A percentile compares a stretch with the other conserved stretches of the same genome.
phyloP scores from a whole-genome alignment of 2,888 invertebrate species.

The Mythimna pallens region DNA sequence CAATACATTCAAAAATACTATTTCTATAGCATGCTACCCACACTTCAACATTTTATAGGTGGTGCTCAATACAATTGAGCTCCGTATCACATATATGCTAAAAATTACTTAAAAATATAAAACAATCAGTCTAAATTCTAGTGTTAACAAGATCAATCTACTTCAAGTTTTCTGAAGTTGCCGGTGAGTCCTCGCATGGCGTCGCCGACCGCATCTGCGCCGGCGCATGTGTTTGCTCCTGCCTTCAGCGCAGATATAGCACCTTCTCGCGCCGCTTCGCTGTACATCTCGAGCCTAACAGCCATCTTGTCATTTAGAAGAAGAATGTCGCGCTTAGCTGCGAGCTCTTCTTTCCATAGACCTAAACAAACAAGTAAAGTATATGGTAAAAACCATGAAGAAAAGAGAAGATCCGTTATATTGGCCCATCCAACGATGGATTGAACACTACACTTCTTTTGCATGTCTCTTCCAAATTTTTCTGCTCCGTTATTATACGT shows the following conservation, averaged over 20 bases:
- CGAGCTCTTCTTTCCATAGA: slow-evolving; percentile 93
- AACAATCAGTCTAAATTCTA: slow-evolving; percentile 60
- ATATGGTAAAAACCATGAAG: background rate
- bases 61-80: slow-evolving; percentile 9
- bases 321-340: slow-evolving; percentile 90
- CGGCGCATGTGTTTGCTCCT: slow-evolving; percentile 90
- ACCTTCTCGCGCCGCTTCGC: slow-evolving; percentile 93
- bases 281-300: slow-evolving; percentile 93
- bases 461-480: too few species aligned
- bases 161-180: slow-evolving; percentile 94
- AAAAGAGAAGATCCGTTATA: background rate
- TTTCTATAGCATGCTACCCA: slow-evolving; percentile 17
- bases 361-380: slow-evolving; percentile 79
- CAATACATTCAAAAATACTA: slow-evolving; percentile 13
- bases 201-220: slow-evolving; percentile 92
- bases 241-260: slow-evolving; percentile 93
- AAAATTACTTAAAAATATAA: slow-evolving; percentile 33
- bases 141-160: slow-evolving; percentile 88
- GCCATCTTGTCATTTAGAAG: slow-evolving; percentile 93
- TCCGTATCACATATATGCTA: slow-evolving; percentile 41
- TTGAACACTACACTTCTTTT: background rate
- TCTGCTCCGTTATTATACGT: too few species aligned
- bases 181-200: slow-evolving; percentile 93
- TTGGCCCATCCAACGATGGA: background rate
- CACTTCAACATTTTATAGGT: slow-evolving; percentile 11